Base-by-base conservation (phyloP, 2,113 vertebrate genomes). In the Plestiodon gilberti region DNA sequence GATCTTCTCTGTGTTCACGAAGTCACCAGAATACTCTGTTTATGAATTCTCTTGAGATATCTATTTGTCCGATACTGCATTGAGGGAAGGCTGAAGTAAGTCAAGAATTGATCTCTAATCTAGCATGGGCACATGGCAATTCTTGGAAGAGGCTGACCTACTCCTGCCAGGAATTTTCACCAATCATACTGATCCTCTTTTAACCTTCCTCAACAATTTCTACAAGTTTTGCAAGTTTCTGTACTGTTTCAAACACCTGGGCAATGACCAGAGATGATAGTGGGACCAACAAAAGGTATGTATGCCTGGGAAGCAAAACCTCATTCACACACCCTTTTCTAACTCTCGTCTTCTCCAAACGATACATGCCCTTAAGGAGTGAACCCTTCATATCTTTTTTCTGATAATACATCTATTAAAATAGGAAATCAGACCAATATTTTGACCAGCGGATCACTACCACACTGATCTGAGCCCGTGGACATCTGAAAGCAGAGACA, bases 401-500 rank as follows among this genome's bases (percentile, higher is more conserved):
- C 15, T 61, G 14, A 30, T 65, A 83, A 28, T 5, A 7, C 0
- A 6, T 2, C 43, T 48, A 4, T 71, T 71, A 33, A 73, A 28
- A 6, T 20, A 3, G 74, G 77, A 88, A 83, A 88, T 76, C 2
- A 17, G 35, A 1, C 85, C 70, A 83, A 79, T 70, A 79, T 48
- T 43, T 1, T 48, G 40, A 82, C 67, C n/a, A 82, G 23, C 11
- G 4, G 43, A 69, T 86, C 76, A 89, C 64, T 70, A 70, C 85
- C 78, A 61, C 35, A 40, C 57, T 43, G 78, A 85, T 80, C 43
- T 82, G 76, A 91, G n/a, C 18, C 73, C 10, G 83, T 76, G 87
- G 78, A 81, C 81, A 82, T 71, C 83, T 73, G 30, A 88, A 82
- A 82, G 81, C 64, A 25, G n/a, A 20, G 90, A 85, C 89, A 77